Conservation (phyloP, 2,113 vertebrate species). For the Dicrurus megarhynchus region DNA sequence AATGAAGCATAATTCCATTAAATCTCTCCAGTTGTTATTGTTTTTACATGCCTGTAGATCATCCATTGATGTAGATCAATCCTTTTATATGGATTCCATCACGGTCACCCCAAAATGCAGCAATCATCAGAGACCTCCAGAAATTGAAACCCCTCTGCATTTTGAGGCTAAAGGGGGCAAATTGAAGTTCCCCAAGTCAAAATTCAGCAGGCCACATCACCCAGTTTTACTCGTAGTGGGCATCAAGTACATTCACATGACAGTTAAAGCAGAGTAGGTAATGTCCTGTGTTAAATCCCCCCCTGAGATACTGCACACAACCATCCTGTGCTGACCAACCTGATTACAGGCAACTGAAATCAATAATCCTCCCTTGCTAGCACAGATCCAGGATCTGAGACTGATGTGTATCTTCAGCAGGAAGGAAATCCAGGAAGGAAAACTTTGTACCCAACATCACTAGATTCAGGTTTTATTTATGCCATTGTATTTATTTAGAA, state of each 20-base stretch:
- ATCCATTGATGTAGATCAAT: too few species aligned
- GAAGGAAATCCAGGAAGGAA: neutral
- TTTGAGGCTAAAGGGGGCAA: neutral
- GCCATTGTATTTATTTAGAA: neutral
- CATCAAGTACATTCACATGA: neutral
- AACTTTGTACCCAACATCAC: neutral
- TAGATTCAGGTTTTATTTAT: neutral
- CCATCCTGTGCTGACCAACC: neutral
- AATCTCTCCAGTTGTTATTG: neutral
- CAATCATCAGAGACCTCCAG: neutral
- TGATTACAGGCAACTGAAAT: neutral
- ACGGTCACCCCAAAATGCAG: neutral
- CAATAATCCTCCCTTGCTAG: neutral
- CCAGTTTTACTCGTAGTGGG: neutral
- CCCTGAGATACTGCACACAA: neutral
- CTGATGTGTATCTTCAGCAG: neutral
- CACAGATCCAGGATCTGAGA: neutral
- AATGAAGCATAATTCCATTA: neutral
- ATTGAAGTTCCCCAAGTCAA: neutral
- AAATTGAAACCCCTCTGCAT: rapidly evolving
- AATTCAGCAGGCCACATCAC: neutral
- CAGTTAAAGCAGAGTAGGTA: neutral
- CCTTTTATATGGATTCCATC: neutral
- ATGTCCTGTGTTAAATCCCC: neutral
- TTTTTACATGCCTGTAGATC: neutral